Conservation (phyloP, 2,888 invertebrate species). For the Ormyrus pomaceus region DNA sequence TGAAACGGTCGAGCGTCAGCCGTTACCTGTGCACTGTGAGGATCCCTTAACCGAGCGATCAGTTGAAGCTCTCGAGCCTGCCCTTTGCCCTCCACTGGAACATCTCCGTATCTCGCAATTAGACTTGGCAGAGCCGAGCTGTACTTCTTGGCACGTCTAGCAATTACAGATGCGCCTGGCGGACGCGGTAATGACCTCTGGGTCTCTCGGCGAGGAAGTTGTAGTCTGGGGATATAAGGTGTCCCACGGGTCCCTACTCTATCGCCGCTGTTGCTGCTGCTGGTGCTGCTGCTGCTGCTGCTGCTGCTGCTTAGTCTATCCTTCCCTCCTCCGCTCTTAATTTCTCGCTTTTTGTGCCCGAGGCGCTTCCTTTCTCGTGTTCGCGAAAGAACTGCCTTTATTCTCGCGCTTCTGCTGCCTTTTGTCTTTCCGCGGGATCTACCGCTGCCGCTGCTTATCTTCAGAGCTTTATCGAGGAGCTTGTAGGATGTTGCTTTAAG, state of each 20-base stretch:
- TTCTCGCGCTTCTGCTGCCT: not conserved
- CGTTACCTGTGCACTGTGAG: too few species aligned
- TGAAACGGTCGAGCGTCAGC: too few species aligned
- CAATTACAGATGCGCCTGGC: slow-evolving; percentile 45
- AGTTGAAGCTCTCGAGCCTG: too few species aligned
- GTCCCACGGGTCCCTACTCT: slow-evolving; percentile 40
- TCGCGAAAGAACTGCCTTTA: not conserved
- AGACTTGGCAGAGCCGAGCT: not conserved
- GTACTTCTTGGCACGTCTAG: not conserved
- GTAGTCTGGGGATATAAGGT: slow-evolving; percentile 10
- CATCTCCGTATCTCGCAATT: slow-evolving; percentile 23
- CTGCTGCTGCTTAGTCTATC: too few species aligned
- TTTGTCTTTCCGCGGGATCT: not conserved
- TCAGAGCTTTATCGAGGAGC: too few species aligned
- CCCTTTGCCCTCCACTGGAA: slow-evolving; percentile 1
- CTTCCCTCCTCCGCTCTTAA: not conserved
- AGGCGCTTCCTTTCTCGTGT: not conserved
- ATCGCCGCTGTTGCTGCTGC: too few species aligned
- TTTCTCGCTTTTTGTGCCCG: slow-evolving; percentile 9
- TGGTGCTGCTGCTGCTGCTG: too few species aligned
- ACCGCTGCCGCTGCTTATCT: too few species aligned
- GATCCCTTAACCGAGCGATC: too few species aligned
- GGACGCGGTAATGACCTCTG: slow-evolving; percentile 41
- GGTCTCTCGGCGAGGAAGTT: slow-evolving; percentile 9
- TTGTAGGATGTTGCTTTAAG: too few species aligned